phyloP scores from a whole-genome alignment of 2,113 vertebrate species.

The Scomber scombrus region DNA sequence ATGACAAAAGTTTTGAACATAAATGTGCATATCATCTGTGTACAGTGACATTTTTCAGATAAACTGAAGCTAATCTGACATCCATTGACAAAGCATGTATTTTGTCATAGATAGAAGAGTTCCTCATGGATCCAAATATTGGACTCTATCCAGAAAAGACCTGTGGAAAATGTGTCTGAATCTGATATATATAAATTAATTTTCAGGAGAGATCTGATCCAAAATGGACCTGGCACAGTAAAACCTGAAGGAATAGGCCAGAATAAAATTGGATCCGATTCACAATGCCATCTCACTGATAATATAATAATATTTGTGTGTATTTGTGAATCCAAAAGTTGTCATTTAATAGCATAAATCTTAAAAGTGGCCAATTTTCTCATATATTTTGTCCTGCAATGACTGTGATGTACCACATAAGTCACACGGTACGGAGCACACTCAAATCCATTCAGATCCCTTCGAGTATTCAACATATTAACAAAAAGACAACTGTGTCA shows the following conservation, averaged over 20 bases:
- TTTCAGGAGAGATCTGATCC: background rate
- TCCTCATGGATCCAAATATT: background rate
- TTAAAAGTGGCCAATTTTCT: background rate
- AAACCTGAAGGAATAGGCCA: too few species aligned
- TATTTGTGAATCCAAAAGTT: background rate
- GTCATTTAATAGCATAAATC: background rate
- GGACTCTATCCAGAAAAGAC: background rate
- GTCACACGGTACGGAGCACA: background rate
- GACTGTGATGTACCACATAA: background rate
- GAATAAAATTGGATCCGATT: background rate
- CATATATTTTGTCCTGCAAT: background rate
- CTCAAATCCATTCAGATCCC: background rate
- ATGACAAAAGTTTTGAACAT: slow-evolving; percentile 8
- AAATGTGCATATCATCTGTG: background rate
- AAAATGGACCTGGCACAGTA: background rate
- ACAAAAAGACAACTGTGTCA: too few species aligned
- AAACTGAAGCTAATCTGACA: background rate
- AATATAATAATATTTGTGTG: too few species aligned
- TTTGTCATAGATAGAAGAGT: background rate
- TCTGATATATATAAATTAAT: background rate
- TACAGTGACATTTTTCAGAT: background rate
- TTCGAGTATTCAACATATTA: background rate
- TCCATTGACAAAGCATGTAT: background rate
- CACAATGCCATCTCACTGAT: background rate
- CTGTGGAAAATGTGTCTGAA: background rate